Evolutionary conservation across 2,113 vertebrate genomes (phyloP), one percentile per base, ranked within the genome.

Genomic region (Gnathonemus longibarbis): DNA sequence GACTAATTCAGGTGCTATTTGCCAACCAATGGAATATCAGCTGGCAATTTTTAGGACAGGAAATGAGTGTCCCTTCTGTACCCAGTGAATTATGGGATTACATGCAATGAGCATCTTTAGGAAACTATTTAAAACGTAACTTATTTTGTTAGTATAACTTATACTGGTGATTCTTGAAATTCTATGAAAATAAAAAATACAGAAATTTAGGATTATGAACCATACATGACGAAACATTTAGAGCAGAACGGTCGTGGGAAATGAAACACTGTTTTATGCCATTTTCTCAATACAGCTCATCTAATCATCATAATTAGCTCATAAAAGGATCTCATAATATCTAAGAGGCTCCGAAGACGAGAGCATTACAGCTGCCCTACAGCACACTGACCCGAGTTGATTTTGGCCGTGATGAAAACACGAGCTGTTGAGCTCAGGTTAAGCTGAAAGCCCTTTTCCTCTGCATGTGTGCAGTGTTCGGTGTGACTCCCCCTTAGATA

Each of bases 361-460:
- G 92, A 93, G 92, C 93, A 84, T 90, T 35, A 91, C 31, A 95
- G 93, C 93, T 94, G 95, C 94, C 95, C 94, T 89, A 94, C 94
- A 94, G 94, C 95, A 95, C 92, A 93, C 91, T 48, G 90, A 89
- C 89, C 91, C 90, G 92, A 91, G 92, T 93, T 91, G 91, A 62
- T n/a, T 35, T 91, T 89, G 92, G 94, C 90, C 92, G 66, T 91
- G 85, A 91, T 89, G 91, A 91, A 94, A 90, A 90, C 53, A 6
- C 52, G 46, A 46, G 53, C 77, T 84, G 89, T 91, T 90, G 90
- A 93, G 89, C 93, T 89, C 84, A 89, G 91, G 92, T 96, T 92
- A 91, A 80, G 92, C 92, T 90, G 93, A 95, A 93, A 96, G 96
- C 96, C 96, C 96, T 96, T 96, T 94, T 92, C 89, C 89, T 89